Evolutionary conservation across 2,113 vertebrate species (phyloP), one percentile per base, ranked within the genome.

Genomic region (Cryptotis parvus): DNA sequence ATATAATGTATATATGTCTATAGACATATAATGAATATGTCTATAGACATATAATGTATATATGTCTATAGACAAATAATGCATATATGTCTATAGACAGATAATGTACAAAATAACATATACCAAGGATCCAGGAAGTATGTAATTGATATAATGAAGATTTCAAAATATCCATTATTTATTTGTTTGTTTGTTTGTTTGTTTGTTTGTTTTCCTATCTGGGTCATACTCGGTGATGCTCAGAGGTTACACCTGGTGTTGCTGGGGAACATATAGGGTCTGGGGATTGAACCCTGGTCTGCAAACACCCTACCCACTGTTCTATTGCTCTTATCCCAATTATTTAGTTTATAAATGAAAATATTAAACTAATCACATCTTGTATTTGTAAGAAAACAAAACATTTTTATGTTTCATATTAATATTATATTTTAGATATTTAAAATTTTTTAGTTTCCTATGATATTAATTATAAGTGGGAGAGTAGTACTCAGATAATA

Each of bases 151-250:
- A 41, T 4, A 4, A 33, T 55, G 29, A 79, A 85, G 29, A 0
- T 58, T 7, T 41, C 9, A 68, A 52, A 41, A 61, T 85, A 86
- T n/a, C n/a, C n/a, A n/a, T n/a, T n/a, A 87, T 61, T 6, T 1
- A 29, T 68, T 72, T 22, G 69, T 78, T 35, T 84, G 70, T 89
- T 10, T 49, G 45, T 79, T 86, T 85, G 22, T n/a, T n/a, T n/a
- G n/a, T n/a, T n/a, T n/a, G n/a, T n/a, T n/a, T n/a, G n/a, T n/a
- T n/a, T n/a, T n/a, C n/a, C n/a, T n/a, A n/a, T n/a, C n/a, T n/a
- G n/a, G n/a, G n/a, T n/a, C n/a, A n/a, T n/a, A n/a, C n/a, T n/a
- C n/a, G n/a, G n/a, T n/a, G n/a, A n/a, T n/a, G n/a, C n/a, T n/a
- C n/a, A n/a, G n/a, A n/a, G n/a, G n/a, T n/a, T n/a, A n/a, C n/a